Evolutionary conservation across 2,888 invertebrate genomes (phyloP).

Genomic region (Exocentrus adspersus): DNA sequence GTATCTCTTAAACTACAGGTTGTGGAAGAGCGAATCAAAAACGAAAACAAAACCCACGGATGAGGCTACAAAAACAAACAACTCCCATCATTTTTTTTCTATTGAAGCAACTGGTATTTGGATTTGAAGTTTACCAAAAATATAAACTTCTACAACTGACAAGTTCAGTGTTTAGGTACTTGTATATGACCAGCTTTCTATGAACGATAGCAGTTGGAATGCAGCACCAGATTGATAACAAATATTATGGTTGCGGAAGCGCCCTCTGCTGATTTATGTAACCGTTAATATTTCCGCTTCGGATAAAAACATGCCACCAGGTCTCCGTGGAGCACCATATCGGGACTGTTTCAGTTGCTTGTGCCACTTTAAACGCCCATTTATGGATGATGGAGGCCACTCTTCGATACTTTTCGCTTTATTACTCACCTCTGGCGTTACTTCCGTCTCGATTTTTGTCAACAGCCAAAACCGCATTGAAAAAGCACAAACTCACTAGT

Average conservation of each 20-base stretch:
- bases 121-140: too few relatives aligned
- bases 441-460: constrained; percentile 43
- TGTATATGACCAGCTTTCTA: too few relatives aligned
- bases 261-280: background rate
- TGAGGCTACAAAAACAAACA: too few relatives aligned
- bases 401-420: constrained; percentile 5
- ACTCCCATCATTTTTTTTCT: too few relatives aligned
- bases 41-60: too few relatives aligned
- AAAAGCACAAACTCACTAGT: constrained; percentile 52
- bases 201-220: background rate
- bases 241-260: background rate
- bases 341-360: background rate
- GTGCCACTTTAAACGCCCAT: constrained; percentile 11
- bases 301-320: background rate
- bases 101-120: too few relatives aligned
- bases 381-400: constrained; percentile 4
- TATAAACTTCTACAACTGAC: too few relatives aligned
- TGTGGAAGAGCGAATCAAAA: too few relatives aligned
- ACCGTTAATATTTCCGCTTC: background rate
- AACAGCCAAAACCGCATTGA: constrained; percentile 47
- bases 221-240: background rate
- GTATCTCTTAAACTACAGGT: too few relatives aligned
- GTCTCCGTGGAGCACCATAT: background rate
- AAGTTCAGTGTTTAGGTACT: too few relatives aligned
- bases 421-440: constrained; percentile 50